Evolutionary conservation across 2,113 vertebrate species (phyloP), one percentile per base, ranked within the genome.

Genomic region (Paradoxurus hermaphroditus): DNA sequence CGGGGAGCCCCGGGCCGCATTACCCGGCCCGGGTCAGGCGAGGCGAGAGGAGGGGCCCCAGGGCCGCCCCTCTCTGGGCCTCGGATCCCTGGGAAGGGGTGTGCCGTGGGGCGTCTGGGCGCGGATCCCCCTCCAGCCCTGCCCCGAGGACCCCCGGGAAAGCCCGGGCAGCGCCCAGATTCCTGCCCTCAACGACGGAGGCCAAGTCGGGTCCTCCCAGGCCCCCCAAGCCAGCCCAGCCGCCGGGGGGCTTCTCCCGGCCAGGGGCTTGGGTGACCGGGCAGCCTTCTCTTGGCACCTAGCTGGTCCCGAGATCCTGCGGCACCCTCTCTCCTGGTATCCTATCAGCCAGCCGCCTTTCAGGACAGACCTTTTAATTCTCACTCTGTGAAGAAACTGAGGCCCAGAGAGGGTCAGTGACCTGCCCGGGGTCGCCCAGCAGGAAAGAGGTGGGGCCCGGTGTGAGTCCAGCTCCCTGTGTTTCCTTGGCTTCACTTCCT

Each of bases 331-430:
- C 34, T 41, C 12, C 27, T 23, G 9, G 21, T 3, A 36, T 27
- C n/a, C 49, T 53, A 16, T 10, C 31, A 15, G 51, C 25, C 56
- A 21, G 27, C 9, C 46, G 11, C 39, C 68, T 65, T 39, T 39
- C 13, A 10, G 59, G 19, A 27, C 41, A 53, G 51, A 44, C 81
- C 70, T 59, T 67, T 27, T 39, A 25, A 65, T 46, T 91, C 67
- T 62, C 75, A 31, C 89, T 78, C 49, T 4, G 7, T 13, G 73
- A 46, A n/a, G 51, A 86, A 44, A 19, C 34, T 5, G 56, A 46
- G 90, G 84, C 68, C 72, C 93, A 94, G 94, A 96, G 93, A 95
- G 93, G 88, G 67, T 53, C 53, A 53, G 91, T 25, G 94, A 94
- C 85, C 81, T 31, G 44, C 44, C 31, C 11, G 2, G 41, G 39